Evolutionary conservation across 92 coral and sea anemone species (phyloP).

Genomic region (Palythoa caribaeorum): DNA sequence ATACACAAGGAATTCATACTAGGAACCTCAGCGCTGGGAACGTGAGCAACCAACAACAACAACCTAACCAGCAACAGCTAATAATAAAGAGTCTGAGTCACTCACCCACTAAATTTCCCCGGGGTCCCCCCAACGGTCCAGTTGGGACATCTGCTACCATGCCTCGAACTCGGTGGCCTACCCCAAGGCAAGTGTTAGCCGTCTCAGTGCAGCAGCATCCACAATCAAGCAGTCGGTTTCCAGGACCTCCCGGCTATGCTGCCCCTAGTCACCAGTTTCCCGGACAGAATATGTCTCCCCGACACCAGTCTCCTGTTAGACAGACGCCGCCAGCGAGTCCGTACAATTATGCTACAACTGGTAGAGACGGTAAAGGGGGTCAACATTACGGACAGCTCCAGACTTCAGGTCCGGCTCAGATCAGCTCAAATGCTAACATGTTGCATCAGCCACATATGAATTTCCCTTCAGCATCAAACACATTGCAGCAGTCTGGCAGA

Average conservation of each 20-base stretch:
- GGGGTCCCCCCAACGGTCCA: neutral
- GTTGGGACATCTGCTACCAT: constrained; percentile 19
- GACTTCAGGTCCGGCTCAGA: neutral
- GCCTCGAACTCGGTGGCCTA: constrained; percentile 42
- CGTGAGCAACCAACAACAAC: constrained; percentile 6
- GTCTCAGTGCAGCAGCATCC: neutral
- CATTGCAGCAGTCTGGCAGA: constrained; percentile 33
- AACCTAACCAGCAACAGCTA: constrained; percentile 20
- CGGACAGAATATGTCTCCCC: constrained; percentile 10
- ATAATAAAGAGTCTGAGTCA: constrained; percentile 6
- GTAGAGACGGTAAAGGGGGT: constrained; percentile 14
- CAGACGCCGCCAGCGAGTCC: constrained; percentile 34
- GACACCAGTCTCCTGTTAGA: constrained; percentile 36
- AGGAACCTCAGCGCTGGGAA: constrained; percentile 36
- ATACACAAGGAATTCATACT: constrained; percentile 3
- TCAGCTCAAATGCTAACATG: constrained; percentile 8
- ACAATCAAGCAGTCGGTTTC: neutral
- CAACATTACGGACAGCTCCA: constrained; percentile 9
- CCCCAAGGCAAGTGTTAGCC: constrained; percentile 33
- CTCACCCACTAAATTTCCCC: constrained; percentile 14
- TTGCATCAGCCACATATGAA: neutral
- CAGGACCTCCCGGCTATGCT: constrained; percentile 1
- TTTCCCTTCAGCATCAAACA: constrained; percentile 28
- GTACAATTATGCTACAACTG: constrained; percentile 15
- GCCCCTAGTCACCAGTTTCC: neutral